Evolutionary conservation across 2,113 vertebrate genomes (phyloP).

Genomic region (Girardinichthys multiradiatus): DNA sequence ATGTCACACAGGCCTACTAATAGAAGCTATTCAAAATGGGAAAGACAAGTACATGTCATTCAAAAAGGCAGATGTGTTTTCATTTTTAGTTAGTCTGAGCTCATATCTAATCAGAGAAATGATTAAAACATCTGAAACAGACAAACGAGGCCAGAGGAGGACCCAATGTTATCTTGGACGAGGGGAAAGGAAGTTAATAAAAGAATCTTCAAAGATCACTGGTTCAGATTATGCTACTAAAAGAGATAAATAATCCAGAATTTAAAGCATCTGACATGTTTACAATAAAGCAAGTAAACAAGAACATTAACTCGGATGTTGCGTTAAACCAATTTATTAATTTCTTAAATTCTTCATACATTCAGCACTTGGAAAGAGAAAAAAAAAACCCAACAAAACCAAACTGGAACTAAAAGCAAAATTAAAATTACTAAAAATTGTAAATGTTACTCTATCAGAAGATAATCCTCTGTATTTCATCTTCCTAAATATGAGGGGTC

Average conservation of each 20-base stretch:
- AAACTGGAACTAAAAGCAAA: constrained; percentile 65
- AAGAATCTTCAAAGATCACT: background rate
- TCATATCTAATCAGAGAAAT: no score
- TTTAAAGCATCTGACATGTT: background rate
- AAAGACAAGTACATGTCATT: no score
- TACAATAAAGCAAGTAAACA: background rate
- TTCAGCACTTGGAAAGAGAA: constrained; percentile 73
- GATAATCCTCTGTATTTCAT: constrained; percentile 40
- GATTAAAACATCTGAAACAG: no score
- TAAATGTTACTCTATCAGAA: constrained; percentile 65
- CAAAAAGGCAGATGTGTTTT: no score
- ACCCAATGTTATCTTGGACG: background rate
- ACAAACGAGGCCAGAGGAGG: background rate
- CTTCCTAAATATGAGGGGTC: constrained; percentile 45
- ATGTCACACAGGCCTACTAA: no score
- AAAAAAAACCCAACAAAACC: constrained; percentile 32
- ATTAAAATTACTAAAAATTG: constrained; percentile 73
- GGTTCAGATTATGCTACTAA: background rate
- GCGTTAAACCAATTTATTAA: constrained; percentile 68
- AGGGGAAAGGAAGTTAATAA: background rate
- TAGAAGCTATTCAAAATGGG: no score
- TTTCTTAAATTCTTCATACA: constrained; percentile 77
- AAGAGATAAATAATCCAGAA: background rate
- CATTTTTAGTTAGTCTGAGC: no score
- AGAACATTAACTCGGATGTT: background rate